Evolutionary conservation across 2,797 vertebrate species (phyloP).

Genomic region (Karalla daura): DNA sequence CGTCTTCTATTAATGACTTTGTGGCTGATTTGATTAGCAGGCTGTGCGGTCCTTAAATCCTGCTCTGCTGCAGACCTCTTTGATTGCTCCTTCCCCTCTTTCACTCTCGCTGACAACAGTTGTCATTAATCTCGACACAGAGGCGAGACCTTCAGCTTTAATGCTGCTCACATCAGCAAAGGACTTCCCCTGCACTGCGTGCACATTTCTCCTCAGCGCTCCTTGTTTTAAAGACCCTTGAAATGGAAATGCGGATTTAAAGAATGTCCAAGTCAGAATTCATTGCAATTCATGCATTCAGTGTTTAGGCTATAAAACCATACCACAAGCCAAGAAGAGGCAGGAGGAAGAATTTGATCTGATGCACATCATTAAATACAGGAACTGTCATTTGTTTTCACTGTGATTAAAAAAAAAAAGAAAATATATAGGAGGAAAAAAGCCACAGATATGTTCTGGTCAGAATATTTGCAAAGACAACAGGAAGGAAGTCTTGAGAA

Average conservation of each 20-base stretch:
- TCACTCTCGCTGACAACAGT: constrained; percentile 50
- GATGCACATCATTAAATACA: constrained; percentile 35
- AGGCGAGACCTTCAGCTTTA: constrained; percentile 47
- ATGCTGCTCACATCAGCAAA: constrained; percentile 42
- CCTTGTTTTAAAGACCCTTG: background rate
- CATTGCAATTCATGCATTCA: background rate
- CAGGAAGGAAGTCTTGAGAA: constrained; percentile 2
- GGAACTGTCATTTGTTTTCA: constrained; percentile 23
- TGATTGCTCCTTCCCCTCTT: constrained; percentile 55
- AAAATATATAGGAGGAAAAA: constrained; percentile 18
- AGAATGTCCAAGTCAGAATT: background rate
- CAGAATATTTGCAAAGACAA: constrained; percentile 15
- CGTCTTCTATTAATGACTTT: constrained; percentile 29
- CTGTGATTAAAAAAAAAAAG: background rate
- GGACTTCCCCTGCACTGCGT: background rate
- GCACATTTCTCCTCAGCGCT: background rate
- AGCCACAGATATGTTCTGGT: constrained; percentile 30
- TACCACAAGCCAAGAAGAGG: background rate
- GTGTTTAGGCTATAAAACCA: constrained; percentile 1
- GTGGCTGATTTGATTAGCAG: constrained; percentile 38
- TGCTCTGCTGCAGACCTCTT: constrained; percentile 28
- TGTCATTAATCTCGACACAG: constrained; percentile 55
- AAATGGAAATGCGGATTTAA: background rate
- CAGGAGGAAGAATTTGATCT: constrained; percentile 2
- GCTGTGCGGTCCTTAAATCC: constrained; percentile 40